These are phyloP conservation scores for Pseudomyrmex sp. DNA, from an alignment of 1,140 invertebrate genomes.

Conservation along the genomic window DNA sequence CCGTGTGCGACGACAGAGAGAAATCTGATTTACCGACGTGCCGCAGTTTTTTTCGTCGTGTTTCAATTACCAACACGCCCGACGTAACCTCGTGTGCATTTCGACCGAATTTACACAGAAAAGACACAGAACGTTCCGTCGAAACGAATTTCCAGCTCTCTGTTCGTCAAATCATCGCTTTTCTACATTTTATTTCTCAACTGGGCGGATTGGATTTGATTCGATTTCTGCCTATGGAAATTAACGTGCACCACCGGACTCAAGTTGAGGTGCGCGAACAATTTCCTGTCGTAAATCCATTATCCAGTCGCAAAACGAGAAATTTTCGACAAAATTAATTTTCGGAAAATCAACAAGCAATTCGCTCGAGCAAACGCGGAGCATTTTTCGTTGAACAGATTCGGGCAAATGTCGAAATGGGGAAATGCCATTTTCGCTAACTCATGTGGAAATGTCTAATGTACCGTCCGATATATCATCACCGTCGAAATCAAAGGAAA, in stretches of 20 bases:
- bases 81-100: neutral
- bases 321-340: no score
- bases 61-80: neutral
- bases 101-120: neutral
- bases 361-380: neutral
- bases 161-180: neutral
- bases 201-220: neutral
- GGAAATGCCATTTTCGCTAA: conserved; percentile 48
- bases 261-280: neutral
- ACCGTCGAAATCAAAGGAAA: conserved; percentile 68
- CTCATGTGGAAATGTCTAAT: conserved; percentile 67
- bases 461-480: conserved; percentile 67
- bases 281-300: neutral
- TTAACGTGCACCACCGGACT: neutral
- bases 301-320: neutral
- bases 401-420: neutral
- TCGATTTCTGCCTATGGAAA: conserved; percentile 14
- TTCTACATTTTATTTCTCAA: neutral
- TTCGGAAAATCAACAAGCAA: neutral
- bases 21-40: conserved; percentile 40
- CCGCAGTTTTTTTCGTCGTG: neutral
- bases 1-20: conserved; percentile 21
- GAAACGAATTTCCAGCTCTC: neutral
- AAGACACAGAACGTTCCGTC: no score
- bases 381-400: neutral